Base-by-base conservation (phyloP, 2,797 vertebrate genomes). In the Anniella stebbinsi region DNA sequence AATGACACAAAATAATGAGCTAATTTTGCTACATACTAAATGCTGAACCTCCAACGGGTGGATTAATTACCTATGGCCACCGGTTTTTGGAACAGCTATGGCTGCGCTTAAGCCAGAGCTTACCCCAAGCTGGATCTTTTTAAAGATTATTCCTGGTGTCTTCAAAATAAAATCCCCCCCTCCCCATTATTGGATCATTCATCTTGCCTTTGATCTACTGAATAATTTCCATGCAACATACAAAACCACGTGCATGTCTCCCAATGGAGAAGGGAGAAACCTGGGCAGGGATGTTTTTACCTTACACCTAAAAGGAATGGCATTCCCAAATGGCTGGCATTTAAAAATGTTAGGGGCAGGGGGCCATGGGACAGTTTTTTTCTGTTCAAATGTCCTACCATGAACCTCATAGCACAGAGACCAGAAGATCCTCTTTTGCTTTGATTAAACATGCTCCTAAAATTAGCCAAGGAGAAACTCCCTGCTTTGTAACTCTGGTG, bases 141-240 rank as follows among this genome's bases (percentile, higher is more conserved):
- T 21, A 76, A 63, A 72, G 77, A 60, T 57, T 60, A 83, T 28
- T 80, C 78, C 81, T 78, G 73, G 84, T 93, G 93, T 93, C 94
- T 92, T 94, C 93, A 91, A 89, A 93, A 95, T 88, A 84, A 69
- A 87, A 81, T 83, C 45, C 45, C 57, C 60, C 70, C 57, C 41
- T 38, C 72, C 86, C 80, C 90, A 90, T 93, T 93, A 95, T 87
- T 89, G 86, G 54, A 77, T 77, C 91, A 93, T 91, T 96, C 86
- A 38, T 95, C 80, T 95, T 1, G 51, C 90, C 91, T 95, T 95
- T 91, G 80, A 91, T 88, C 94, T 94, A 91, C 89, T 92, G 80
- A 95, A 93, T 4, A 94, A 95, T 3, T 45, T 94, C 93, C 96
- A 95, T 95, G 96, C 95, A 95, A 94, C 93, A 92, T 94, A 88